phyloP scores from a whole-genome alignment of 2,888 invertebrate genomes.

The Neoitamus cyanurus region DNA sequence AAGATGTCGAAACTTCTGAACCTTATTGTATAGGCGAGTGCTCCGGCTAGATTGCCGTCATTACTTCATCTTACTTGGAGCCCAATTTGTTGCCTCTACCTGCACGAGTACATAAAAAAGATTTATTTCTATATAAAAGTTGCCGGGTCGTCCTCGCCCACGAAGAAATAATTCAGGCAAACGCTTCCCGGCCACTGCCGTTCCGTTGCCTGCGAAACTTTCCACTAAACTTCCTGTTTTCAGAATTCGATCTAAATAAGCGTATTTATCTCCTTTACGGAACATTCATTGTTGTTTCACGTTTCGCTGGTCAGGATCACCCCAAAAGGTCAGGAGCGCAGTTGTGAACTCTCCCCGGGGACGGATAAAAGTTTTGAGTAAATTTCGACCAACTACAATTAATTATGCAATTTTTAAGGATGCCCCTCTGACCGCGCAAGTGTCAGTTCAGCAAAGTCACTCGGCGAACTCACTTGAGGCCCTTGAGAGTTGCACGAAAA shows the following conservation, averaged over 20 bases:
- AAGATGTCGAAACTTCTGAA: slow-evolving; percentile 47
- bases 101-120: slow-evolving; percentile 7
- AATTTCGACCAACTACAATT: slow-evolving; percentile 7
- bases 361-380: slow-evolving; percentile 12
- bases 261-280: slow-evolving; percentile 22
- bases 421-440: neutral
- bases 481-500: neutral
- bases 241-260: slow-evolving; percentile 6
- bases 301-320: slow-evolving; percentile 4
- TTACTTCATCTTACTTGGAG: slow-evolving; percentile 20
- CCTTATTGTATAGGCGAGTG: slow-evolving; percentile 32
- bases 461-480: neutral
- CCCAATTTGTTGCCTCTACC: neutral
- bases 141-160: neutral
- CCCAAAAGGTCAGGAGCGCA: neutral
- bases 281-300: slow-evolving; percentile 28
- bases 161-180: slow-evolving; percentile 3
- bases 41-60: neutral
- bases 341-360: neutral
- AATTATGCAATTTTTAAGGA: slow-evolving; percentile 26
- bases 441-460: neutral
- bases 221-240: slow-evolving; percentile 30
- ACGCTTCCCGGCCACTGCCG: neutral
- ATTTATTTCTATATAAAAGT: slow-evolving; percentile 33
- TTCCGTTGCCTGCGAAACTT: neutral